phyloP scores from a whole-genome alignment of 2,113 vertebrate species.

The Notiomystis cincta region DNA sequence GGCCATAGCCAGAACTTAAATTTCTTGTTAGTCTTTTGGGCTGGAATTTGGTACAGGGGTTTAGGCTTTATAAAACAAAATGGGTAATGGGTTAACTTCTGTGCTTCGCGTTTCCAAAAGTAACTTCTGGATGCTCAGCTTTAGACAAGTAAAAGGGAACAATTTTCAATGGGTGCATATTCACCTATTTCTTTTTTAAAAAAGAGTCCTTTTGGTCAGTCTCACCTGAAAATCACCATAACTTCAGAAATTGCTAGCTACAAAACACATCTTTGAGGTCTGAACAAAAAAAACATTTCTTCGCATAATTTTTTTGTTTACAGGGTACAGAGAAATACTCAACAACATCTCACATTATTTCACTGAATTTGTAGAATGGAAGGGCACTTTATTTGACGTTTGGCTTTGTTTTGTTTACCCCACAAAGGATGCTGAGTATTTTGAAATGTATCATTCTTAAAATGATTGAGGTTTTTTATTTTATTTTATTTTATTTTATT shows the following conservation, averaged over 20 bases:
- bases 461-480: rapidly evolving
- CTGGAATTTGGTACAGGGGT: neutral
- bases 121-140: neutral
- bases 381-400: neutral
- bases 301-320: neutral
- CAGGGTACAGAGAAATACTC: neutral
- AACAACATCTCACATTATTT: neutral
- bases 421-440: neutral
- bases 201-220: neutral
- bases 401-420: neutral
- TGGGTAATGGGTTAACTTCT: neutral
- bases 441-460: neutral
- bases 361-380: neutral
- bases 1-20: neutral
- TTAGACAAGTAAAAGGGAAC: neutral
- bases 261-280: neutral
- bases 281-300: neutral
- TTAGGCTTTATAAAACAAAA: neutral
- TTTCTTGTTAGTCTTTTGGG: neutral
- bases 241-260: neutral
- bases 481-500: neutral
- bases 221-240: rapidly evolving
- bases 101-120: neutral
- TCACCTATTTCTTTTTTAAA: neutral
- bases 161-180: neutral